phyloP scores from a whole-genome alignment of 2,113 vertebrate species.

The Onychostruthus taczanowskii region DNA sequence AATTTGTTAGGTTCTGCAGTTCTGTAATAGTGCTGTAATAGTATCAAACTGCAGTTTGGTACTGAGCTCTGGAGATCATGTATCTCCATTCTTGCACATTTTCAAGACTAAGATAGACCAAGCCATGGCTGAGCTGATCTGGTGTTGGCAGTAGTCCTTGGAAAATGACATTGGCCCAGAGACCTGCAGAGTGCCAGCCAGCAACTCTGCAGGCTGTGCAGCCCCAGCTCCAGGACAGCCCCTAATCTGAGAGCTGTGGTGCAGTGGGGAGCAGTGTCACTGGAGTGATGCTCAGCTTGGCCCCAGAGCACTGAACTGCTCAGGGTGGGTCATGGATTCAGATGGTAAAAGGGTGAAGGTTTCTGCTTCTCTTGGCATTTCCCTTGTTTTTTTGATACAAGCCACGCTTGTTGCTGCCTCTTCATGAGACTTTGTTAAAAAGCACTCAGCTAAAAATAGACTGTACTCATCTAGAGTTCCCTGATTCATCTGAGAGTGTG shows the following conservation, averaged over 20 bases:
- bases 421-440: constrained; percentile 25
- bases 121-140: neutral
- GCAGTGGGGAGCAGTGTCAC: neutral
- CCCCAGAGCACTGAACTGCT: neutral
- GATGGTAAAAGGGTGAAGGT: neutral
- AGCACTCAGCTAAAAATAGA: neutral
- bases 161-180: neutral
- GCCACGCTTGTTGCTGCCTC: neutral
- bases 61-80: neutral
- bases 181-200: neutral
- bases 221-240: neutral
- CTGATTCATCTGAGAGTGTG: neutral
- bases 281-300: neutral
- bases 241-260: fast-evolving
- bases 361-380: neutral
- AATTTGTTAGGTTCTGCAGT: neutral
- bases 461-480: neutral
- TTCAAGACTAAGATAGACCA: neutral
- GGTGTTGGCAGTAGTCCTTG: neutral
- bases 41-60: neutral
- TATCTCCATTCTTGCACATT: neutral
- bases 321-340: neutral
- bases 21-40: neutral
- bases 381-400: neutral
- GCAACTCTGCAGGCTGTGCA: neutral